These are phyloP conservation scores for Catotricha subobsoleta DNA, from an alignment of 2,888 invertebrate genomes.

Conservation along the genomic window DNA sequence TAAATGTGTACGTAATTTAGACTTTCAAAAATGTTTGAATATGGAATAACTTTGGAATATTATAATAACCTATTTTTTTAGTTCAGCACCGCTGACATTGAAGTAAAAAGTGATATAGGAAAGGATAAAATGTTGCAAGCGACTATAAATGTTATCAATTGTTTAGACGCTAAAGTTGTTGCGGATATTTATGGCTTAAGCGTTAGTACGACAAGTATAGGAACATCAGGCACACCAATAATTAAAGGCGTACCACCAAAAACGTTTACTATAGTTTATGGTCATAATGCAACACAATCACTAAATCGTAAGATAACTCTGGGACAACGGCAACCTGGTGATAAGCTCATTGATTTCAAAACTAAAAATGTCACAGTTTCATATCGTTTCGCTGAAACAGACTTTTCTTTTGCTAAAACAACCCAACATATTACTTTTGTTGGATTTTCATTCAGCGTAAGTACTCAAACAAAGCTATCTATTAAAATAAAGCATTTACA, in stretches of 20 bases:
- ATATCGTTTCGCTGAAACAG: background rate
- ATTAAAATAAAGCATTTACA: too few species aligned
- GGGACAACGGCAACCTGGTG: background rate
- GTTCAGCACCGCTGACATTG: background rate
- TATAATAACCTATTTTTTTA: background rate
- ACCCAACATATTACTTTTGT: background rate
- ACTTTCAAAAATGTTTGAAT: background rate
- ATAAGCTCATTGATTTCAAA: background rate
- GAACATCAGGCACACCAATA: too few species aligned
- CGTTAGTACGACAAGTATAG: background rate
- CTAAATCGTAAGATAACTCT: background rate
- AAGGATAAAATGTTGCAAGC: background rate
- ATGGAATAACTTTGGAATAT: background rate
- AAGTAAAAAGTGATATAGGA: background rate
- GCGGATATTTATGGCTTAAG: background rate
- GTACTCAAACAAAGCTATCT: too few species aligned
- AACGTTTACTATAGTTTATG: conserved; percentile 1
- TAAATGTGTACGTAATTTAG: background rate
- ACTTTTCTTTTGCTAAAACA: background rate
- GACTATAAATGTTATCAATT: background rate
- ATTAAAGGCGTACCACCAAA: background rate
- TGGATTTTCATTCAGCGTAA: conserved; percentile 1
- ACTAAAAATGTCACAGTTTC: background rate
- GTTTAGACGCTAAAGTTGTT: background rate
- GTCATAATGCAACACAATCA: background rate